phyloP scores from a whole-genome alignment of 2,888 invertebrate genomes.

The Melinopterus prodromus region DNA sequence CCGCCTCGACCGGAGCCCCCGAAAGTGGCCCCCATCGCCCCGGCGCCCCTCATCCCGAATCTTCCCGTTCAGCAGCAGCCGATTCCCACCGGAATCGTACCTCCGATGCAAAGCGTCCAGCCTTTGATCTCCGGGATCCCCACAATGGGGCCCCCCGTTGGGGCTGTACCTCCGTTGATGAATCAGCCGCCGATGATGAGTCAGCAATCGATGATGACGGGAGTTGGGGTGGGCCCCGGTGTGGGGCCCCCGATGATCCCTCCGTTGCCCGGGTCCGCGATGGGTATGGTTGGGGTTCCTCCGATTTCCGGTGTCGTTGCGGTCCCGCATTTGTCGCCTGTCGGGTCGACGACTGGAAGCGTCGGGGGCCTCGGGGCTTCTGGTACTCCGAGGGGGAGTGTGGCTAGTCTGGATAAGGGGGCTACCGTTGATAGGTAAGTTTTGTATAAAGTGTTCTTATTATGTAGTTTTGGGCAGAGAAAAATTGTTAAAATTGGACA shows the following conservation, averaged over 20 bases:
- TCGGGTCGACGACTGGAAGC: slow-evolving; percentile 28
- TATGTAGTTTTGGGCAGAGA: too few species aligned
- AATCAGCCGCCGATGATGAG: slow-evolving; percentile 23
- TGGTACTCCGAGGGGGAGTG: slow-evolving; percentile 58
- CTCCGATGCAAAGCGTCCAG: slow-evolving; percentile 36
- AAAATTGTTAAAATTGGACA: too few species aligned
- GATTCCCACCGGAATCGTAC: slow-evolving; percentile 47
- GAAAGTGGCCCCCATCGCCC: slow-evolving; percentile 59
- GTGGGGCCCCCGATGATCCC: slow-evolving; percentile 35
- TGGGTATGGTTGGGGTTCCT: slow-evolving; percentile 27
- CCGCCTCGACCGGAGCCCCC: slow-evolving; percentile 55
- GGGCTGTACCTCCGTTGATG: slow-evolving; percentile 26
- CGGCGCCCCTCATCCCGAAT: slow-evolving; percentile 30
- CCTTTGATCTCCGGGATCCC: slow-evolving; percentile 37
- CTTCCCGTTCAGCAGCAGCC: slow-evolving; percentile 35
- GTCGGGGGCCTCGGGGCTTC: slow-evolving; percentile 53
- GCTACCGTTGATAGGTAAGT: slow-evolving; percentile 48
- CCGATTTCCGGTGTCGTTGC: slow-evolving; percentile 27
- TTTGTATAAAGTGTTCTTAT: background rate
- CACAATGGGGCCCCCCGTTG: slow-evolving; percentile 29
- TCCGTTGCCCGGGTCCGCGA: slow-evolving; percentile 33
- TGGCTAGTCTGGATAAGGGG: slow-evolving; percentile 59
- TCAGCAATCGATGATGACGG: slow-evolving; percentile 49
- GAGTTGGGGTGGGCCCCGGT: slow-evolving; percentile 34
- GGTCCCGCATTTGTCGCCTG: slow-evolving; percentile 35